These are phyloP conservation scores for Psococerastis gibbosa DNA, from an alignment of 2,888 invertebrate genomes.

Conservation along the genomic window DNA sequence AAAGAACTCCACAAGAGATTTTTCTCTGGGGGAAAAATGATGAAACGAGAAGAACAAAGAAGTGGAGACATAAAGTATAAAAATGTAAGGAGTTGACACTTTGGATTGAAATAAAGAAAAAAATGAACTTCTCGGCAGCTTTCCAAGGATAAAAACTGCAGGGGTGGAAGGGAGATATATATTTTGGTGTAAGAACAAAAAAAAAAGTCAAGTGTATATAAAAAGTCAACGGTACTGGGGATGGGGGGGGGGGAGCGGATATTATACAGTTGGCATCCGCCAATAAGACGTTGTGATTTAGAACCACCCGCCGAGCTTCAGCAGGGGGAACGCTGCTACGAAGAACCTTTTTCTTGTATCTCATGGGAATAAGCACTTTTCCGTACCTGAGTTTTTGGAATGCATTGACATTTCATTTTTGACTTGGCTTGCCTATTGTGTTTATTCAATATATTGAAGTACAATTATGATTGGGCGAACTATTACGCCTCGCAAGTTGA, in stretches of 20 bases:
- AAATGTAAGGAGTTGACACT: neutral
- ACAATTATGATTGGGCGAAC: too few relatives aligned
- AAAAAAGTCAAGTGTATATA: conserved; percentile 10
- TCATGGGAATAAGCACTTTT: neutral
- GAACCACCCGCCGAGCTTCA: neutral
- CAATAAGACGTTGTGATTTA: conserved; percentile 6
- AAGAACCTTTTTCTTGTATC: neutral
- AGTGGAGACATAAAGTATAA: neutral
- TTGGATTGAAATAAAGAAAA: conserved; percentile 4
- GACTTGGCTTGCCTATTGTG: too few relatives aligned
- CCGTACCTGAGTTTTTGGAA: too few relatives aligned
- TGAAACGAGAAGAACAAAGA: too few relatives aligned
- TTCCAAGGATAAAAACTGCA: conserved; percentile 8
- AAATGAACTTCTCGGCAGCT: conserved; percentile 9
- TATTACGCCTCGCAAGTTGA: too few relatives aligned
- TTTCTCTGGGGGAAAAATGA: too few relatives aligned
- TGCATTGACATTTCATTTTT: too few relatives aligned
- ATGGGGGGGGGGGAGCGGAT: conserved; percentile 4
- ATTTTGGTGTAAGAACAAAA: conserved; percentile 10
- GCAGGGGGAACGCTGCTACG: neutral
- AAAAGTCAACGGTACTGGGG: neutral
- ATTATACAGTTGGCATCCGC: conserved; percentile 10
- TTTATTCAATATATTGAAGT: too few relatives aligned
- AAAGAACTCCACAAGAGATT: too few relatives aligned
- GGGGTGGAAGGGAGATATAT: conserved; percentile 7